These are phyloP conservation scores for Tolmerus cingulatus DNA, from an alignment of 2,888 invertebrate species.

Conservation along the genomic window DNA sequence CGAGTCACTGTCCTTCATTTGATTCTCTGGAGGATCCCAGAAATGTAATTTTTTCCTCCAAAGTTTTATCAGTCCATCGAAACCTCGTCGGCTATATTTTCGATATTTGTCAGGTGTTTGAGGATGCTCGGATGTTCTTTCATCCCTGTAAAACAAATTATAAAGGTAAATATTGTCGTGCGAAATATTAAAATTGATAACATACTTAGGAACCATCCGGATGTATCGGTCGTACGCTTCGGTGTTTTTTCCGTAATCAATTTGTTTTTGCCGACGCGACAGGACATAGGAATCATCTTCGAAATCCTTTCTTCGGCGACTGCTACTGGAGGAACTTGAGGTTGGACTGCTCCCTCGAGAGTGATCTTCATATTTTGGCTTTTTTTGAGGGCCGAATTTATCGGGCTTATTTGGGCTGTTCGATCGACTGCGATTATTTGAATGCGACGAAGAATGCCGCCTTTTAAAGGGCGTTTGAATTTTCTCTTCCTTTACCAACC, in stretches of 20 bases:
- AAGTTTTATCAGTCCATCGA: slow-evolving; percentile 86
- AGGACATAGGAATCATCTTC: slow-evolving; percentile 79
- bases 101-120: slow-evolving; percentile 86
- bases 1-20: background rate
- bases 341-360: slow-evolving; percentile 45
- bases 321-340: slow-evolving; percentile 52
- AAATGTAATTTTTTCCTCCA: slow-evolving; percentile 88
- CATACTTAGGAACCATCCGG: slow-evolving; percentile 74
- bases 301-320: slow-evolving; percentile 56
- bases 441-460: slow-evolving; percentile 58
- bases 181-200: slow-evolving; percentile 47
- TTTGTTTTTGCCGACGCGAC: slow-evolving; percentile 86
- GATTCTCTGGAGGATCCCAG: slow-evolving; percentile 70
- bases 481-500: slow-evolving; percentile 60
- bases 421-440: slow-evolving; percentile 57
- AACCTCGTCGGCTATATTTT: slow-evolving; percentile 91
- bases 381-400: background rate
- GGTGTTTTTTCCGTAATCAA: slow-evolving; percentile 95
- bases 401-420: slow-evolving; percentile 54
- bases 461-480: slow-evolving; percentile 62
- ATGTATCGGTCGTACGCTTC: slow-evolving; percentile 82
- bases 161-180: background rate
- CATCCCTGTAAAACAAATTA: slow-evolving; percentile 63
- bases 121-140: slow-evolving; percentile 78
- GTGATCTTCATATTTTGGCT: background rate